phyloP scores from a whole-genome alignment of 2,113 vertebrate species.

The Gambusia affinis region DNA sequence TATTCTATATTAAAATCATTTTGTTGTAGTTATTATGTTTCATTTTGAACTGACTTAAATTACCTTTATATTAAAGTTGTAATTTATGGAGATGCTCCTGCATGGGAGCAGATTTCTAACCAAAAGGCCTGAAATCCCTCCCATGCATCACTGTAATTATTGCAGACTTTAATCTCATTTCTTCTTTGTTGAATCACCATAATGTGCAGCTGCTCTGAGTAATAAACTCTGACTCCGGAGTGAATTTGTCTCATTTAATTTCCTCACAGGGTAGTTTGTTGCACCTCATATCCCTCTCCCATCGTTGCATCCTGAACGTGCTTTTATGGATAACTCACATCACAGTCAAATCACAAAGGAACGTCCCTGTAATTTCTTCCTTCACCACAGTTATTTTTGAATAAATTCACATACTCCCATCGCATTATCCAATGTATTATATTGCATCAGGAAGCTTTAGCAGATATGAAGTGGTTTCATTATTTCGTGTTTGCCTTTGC shows the following conservation, averaged over 20 bases:
- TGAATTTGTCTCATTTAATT: not conserved
- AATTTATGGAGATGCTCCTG: not conserved
- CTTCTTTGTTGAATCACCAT: not conserved
- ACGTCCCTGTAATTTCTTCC: conserved; percentile 19
- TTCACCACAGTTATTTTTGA: not conserved
- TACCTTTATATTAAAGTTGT: not conserved
- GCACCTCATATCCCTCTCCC: not conserved
- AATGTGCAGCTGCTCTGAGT: not conserved
- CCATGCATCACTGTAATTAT: not conserved
- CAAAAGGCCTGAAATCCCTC: not conserved
- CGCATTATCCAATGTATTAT: conserved; percentile 4
- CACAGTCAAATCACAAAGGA: conserved; percentile 78
- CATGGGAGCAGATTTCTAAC: not conserved
- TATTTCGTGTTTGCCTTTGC: conserved; percentile 23
- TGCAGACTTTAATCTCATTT: not conserved
- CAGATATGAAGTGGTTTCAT: conserved; percentile 48
- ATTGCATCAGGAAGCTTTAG: conserved; percentile 35
- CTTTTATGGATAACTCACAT: conserved; percentile 88
- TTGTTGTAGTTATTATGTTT: not conserved
- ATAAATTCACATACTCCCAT: not conserved
- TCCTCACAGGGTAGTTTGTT: not conserved
- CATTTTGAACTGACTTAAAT: not conserved
- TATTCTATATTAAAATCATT: not conserved
- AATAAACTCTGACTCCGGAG: not conserved
- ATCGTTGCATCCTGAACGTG: conserved; percentile 79